Base-by-base conservation (phyloP, 2,797 vertebrate species). In the Psittacula derbiana region DNA sequence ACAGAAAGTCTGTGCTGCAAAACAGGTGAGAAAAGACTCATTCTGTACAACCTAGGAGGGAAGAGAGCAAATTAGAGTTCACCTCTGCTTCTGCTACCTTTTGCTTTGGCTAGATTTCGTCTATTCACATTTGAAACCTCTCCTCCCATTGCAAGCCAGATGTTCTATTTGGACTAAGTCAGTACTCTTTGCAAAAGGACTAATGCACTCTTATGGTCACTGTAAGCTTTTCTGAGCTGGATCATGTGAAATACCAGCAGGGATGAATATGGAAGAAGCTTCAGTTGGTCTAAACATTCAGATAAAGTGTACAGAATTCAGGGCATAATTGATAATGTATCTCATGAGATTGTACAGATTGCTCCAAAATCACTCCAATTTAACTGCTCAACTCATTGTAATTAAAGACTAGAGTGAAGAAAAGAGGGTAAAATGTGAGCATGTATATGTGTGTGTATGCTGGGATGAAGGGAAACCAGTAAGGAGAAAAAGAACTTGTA, bases 261-360 rank as follows among this genome's bases (percentile, higher is more conserved):
- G 24, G 31, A 0, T 76, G 86, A 36, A 67, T 3, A 19, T 13
- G 28, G 83, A 75, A 70, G 81, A 83, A 75, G 41, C 47, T 72
- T 81, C 38, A 65, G 24, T 64, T 69, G 19, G 33, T 50, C 44
- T 64, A 60, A 47, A 16, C 3, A 2, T 53, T 89, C 21, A 43
- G 33, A 53, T 49, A 52, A 64, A 80, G 13, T 0, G 0, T 38
- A 72, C 16, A 65, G 49, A 93, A 91, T 85, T 87, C n/a, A 60
- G 53, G 65, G 43, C 75, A 75, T 71, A 65, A 75, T 41, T 74
- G 79, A 64, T 94, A 93, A 87, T 69, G 74, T 84, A 92, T 92
- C 85, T 94, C 85, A 90, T 73, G 92, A 83, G 83, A 94, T 90
- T 82, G 69, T 90, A 76, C 74, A 93, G 93, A 90, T 80, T 80